Percentiles rank a stretch among this genome's conserved stretches.
Evolutionary conservation across 2,113 vertebrate species (phyloP).

Genomic region (Bufo bufo): DNA sequence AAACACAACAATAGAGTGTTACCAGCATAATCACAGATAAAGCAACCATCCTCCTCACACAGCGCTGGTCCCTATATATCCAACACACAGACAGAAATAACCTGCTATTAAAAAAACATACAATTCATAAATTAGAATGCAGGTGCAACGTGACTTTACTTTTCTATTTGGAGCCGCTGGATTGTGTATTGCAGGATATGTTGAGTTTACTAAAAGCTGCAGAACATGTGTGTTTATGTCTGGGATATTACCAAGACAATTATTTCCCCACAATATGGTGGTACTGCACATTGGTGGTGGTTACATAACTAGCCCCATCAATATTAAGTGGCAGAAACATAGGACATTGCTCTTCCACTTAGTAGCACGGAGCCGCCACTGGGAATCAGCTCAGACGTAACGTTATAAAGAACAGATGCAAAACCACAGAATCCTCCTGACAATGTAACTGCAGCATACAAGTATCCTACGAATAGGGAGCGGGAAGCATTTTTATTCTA

Average conservation of each 20-base stretch:
- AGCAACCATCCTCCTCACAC: too few species aligned
- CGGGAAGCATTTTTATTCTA: background rate
- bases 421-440: background rate
- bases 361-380: background rate
- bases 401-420: conserved; percentile 12
- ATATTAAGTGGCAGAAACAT: background rate
- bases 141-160: background rate
- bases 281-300: background rate
- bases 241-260: background rate
- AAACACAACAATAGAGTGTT: too few species aligned
- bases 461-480: background rate
- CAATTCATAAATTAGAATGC: too few species aligned
- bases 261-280: background rate
- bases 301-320: background rate
- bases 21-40: too few species aligned
- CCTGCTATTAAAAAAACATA: too few species aligned
- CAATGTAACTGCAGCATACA: background rate
- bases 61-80: too few species aligned
- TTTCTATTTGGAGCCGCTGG: background rate
- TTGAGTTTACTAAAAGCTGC: background rate
- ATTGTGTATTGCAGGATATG: background rate
- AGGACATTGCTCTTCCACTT: background rate
- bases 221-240: background rate
- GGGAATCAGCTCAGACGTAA: background rate
- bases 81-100: too few species aligned